phyloP scores from a whole-genome alignment of 1,140 invertebrate species.

The Neodiprion pinetum region DNA sequence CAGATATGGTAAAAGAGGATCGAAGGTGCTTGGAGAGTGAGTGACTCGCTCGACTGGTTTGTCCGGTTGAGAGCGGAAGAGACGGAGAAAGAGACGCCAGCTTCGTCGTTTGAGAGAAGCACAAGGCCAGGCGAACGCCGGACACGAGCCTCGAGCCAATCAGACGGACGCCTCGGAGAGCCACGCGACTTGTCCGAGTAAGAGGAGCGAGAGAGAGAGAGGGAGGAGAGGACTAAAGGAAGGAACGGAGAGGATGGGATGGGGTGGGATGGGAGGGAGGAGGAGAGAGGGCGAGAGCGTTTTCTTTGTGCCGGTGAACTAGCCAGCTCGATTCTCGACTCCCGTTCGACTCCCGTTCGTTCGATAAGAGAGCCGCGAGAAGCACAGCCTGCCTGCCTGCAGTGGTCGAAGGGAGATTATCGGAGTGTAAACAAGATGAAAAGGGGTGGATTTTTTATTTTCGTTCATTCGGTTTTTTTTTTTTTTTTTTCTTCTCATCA shows the following conservation, averaged over 20 bases:
- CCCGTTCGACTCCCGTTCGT: background rate
- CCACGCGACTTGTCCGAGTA: conserved; percentile 49
- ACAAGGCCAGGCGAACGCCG: conserved; percentile 51
- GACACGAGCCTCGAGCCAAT: conserved; percentile 63
- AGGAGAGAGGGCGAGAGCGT: background rate
- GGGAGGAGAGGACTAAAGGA: background rate
- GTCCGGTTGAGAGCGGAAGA: conserved; percentile 16
- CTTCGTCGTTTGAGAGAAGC: background rate
- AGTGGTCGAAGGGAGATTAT: background rate
- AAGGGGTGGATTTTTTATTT: background rate
- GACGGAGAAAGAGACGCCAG: background rate
- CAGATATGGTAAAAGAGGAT: too few relatives aligned
- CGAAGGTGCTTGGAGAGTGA: too few relatives aligned
- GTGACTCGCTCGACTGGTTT: conserved; percentile 20
- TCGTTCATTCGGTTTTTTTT: background rate
- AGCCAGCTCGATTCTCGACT: background rate
- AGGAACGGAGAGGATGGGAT: conserved; percentile 10
- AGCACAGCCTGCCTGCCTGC: background rate
- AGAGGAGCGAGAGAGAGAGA: conserved; percentile 14
- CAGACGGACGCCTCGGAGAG: conserved; percentile 55
- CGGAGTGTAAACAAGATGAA: background rate
- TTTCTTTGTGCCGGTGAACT: background rate
- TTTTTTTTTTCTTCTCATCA: too few relatives aligned
- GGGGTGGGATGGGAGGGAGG: conserved; percentile 12
- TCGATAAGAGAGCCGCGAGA: background rate